These are phyloP conservation scores for Enteromius viviparus DNA, from an alignment of 2,797 vertebrate genomes.

Conservation along the genomic window DNA sequence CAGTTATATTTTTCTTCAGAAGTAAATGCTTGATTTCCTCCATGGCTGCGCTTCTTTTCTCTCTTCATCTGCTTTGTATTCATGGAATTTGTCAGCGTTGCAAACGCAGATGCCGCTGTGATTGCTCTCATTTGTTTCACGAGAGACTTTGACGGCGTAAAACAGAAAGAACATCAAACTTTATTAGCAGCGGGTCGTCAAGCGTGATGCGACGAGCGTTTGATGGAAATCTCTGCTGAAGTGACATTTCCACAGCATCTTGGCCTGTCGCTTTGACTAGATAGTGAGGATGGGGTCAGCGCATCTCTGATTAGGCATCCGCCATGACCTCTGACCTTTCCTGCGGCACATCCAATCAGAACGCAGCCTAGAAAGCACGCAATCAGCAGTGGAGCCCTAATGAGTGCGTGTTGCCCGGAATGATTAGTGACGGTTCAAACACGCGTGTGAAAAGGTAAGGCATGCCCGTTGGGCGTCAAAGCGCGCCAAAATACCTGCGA, in stretches of 20 bases:
- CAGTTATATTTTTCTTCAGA: neutral
- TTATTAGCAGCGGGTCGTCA: neutral
- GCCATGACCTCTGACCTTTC: slow-evolving; percentile 54
- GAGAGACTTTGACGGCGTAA: neutral
- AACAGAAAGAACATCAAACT: slow-evolving; percentile 64
- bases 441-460: slow-evolving; percentile 53
- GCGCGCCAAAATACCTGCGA: slow-evolving; percentile 72
- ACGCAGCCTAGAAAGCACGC: neutral
- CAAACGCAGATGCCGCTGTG: slow-evolving; percentile 8
- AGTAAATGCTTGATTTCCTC: neutral
- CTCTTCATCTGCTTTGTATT: neutral
- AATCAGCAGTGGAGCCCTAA: neutral
- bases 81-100: neutral
- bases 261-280: slow-evolving; percentile 75
- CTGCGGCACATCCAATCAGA: neutral
- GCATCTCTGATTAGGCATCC: slow-evolving; percentile 64
- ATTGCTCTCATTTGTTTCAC: slow-evolving; percentile 17
- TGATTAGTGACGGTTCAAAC: slow-evolving; percentile 49
- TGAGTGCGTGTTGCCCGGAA: slow-evolving; percentile 26
- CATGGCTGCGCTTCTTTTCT: neutral
- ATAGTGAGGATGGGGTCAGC: slow-evolving; percentile 69
- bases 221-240: slow-evolving; percentile 82
- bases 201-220: slow-evolving; percentile 51
- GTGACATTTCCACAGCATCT: slow-evolving; percentile 81
- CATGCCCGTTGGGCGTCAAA: slow-evolving; percentile 60